phyloP scores from a whole-genome alignment of 2,888 invertebrate genomes.

The Stenichneumon culpator region DNA sequence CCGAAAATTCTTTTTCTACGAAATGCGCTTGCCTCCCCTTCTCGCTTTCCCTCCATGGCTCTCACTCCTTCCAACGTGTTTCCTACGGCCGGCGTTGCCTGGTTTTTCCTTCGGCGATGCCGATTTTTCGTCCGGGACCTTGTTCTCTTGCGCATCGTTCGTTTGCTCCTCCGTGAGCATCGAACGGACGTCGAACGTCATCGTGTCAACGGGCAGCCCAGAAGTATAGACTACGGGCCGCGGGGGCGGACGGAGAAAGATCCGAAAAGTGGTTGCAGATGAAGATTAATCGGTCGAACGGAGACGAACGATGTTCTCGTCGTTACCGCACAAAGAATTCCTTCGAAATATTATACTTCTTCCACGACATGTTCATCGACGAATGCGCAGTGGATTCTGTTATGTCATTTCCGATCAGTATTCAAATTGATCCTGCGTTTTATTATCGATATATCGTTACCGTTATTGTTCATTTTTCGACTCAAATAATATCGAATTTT shows the following conservation, averaged over 20 bases:
- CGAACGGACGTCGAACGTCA: slow-evolving; percentile 64
- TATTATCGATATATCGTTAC: not conserved
- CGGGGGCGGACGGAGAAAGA: slow-evolving; percentile 35
- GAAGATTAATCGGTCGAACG: slow-evolving; percentile 65
- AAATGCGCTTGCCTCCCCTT: slow-evolving; percentile 70
- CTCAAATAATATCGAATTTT: not conserved
- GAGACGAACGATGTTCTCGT: slow-evolving; percentile 42
- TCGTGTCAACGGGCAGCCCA: slow-evolving; percentile 62
- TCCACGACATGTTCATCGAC: not conserved
- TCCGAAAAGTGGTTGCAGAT: slow-evolving; percentile 60
- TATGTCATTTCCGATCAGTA: not conserved
- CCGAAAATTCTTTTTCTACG: slow-evolving; percentile 74
- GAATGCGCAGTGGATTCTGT: not conserved
- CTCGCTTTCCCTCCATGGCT: slow-evolving; percentile 52
- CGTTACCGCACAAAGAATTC: slow-evolving; percentile 49
- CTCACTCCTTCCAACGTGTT: slow-evolving; percentile 52
- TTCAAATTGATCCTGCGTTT: not conserved
- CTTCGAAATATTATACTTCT: slow-evolving; percentile 35
- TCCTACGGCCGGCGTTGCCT: slow-evolving; percentile 39
- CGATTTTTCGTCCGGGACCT: slow-evolving; percentile 46
- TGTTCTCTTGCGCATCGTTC: slow-evolving; percentile 23
- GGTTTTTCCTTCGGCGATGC: slow-evolving; percentile 49
- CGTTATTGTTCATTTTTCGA: not conserved
- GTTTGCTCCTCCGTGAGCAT: slow-evolving; percentile 59
- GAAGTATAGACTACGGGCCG: slow-evolving; percentile 22